Evolutionary conservation across 2,797 vertebrate species (phyloP).

Genomic region (Phoebastria nigripes): DNA sequence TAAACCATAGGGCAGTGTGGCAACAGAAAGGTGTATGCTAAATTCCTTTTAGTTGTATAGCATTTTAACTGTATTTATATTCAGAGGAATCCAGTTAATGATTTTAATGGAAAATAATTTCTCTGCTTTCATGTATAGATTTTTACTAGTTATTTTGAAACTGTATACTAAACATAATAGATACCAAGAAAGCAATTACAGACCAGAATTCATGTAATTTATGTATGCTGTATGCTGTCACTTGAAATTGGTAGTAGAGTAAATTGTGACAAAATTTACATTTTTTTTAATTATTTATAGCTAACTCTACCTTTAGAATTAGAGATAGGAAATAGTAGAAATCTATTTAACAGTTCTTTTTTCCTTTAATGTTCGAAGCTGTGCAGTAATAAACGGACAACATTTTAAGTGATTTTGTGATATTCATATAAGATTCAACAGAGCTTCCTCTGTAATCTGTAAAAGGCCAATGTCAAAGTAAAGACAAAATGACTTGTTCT

Average conservation of each 20-base stretch:
- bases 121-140: neutral
- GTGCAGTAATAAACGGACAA: slow-evolving; percentile 21
- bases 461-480: slow-evolving; percentile 65
- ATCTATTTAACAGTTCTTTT: neutral
- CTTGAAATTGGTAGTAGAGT: neutral
- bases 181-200: neutral
- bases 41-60: neutral
- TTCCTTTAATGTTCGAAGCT: neutral
- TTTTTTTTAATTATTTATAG: slow-evolving; percentile 1
- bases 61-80: neutral
- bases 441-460: slow-evolving; percentile 49
- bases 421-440: slow-evolving; percentile 53
- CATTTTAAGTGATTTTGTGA: slow-evolving; percentile 52
- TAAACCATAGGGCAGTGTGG: neutral
- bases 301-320: neutral
- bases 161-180: neutral
- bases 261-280: neutral
- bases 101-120: slow-evolving; percentile 32
- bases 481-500: slow-evolving; percentile 66
- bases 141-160: slow-evolving; percentile 15
- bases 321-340: neutral
- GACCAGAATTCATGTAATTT: neutral
- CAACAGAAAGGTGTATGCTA: neutral
- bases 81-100: neutral
- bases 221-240: neutral